Conservation (phyloP, 1,140 invertebrate genomes). For the Leucophenga varia region DNA sequence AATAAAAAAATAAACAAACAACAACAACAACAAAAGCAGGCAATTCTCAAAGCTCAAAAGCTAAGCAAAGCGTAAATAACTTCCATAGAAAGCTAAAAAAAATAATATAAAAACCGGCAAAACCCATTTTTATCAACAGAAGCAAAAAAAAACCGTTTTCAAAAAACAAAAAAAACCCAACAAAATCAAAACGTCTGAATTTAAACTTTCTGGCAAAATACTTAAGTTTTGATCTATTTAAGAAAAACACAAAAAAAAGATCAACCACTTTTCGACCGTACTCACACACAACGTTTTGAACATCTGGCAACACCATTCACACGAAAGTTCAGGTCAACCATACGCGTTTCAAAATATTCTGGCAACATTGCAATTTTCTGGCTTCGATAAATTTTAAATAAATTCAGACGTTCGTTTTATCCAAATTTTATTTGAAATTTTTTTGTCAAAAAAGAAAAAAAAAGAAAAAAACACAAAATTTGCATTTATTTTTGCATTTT, state of each 20-base stretch:
- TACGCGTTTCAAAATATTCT: too few relatives aligned
- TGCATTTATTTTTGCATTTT: slow-evolving; percentile 38
- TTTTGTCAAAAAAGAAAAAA: too few relatives aligned
- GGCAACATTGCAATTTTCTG: slow-evolving; percentile 34
- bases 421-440: slow-evolving; percentile 42
- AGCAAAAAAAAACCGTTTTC: background rate
- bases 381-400: slow-evolving; percentile 34
- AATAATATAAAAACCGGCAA: background rate
- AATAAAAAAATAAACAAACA: slow-evolving; percentile 44
- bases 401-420: slow-evolving; percentile 53
- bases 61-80: background rate
- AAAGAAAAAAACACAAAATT: too few relatives aligned
- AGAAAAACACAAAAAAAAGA: too few relatives aligned
- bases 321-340: too few relatives aligned
- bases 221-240: slow-evolving; percentile 12
- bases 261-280: too few relatives aligned
- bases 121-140: background rate
- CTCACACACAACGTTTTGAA: slow-evolving; percentile 28
- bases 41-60: slow-evolving; percentile 20
- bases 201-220: slow-evolving; percentile 38
- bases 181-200: slow-evolving; percentile 54
- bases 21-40: slow-evolving; percentile 17
- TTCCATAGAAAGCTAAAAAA: background rate
- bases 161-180: slow-evolving; percentile 2
- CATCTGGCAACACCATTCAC: too few relatives aligned